Base-by-base conservation (phyloP, 1,140 invertebrate species). In the Oscheius sp. region DNA sequence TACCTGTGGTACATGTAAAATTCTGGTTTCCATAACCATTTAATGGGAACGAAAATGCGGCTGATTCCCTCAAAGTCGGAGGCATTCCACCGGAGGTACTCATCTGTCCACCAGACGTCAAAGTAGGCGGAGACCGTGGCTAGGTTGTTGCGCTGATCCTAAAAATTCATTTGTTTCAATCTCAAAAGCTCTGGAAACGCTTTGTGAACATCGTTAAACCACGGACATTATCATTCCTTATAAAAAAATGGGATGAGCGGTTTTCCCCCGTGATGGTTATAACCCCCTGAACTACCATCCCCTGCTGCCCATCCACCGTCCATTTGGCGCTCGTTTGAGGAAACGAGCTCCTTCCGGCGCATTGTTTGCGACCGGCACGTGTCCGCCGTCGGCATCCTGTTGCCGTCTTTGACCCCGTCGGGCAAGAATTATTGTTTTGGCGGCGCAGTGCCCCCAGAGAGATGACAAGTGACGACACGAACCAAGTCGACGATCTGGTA, bases 131-230 rank as follows among this genome's bases (percentile, higher is more conserved):
- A 83, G 15, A 82, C 62, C 4, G 82, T 82, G 26, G 81, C 81
- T 68, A 82, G 71, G 65, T 82, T 82, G 63, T 82, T 82, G n/a
- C 82, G 75, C 70, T 82, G 81, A 61, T 82, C 81, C 80, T 81
- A 63, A 49, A 81, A 58, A 78, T n/a, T 26, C 15, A 32, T 13
- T 28, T 66, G 28, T 18, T 18, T 13, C 23, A 28, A 26, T 26
- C 29, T 68, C 2, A 78, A 2, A 2, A 2, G 7, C 29, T 77
- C 26, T 78, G 68, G 7, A 26, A 29, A n/a, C n/a, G n/a, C 20
- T 38, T 3, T 64, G 31, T 28, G 18, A 38, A 78, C 26, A 2
- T 29, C 31, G 3, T 15, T 67, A 65, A 62, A 20, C 35, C 15
- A 15, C 42, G 18, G 15, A 18, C n/a, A 64, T 15, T 28, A 38